These are phyloP conservation scores for Hyles vespertilio DNA, from an alignment of 1,140 invertebrate genomes.

Conservation along the genomic window DNA sequence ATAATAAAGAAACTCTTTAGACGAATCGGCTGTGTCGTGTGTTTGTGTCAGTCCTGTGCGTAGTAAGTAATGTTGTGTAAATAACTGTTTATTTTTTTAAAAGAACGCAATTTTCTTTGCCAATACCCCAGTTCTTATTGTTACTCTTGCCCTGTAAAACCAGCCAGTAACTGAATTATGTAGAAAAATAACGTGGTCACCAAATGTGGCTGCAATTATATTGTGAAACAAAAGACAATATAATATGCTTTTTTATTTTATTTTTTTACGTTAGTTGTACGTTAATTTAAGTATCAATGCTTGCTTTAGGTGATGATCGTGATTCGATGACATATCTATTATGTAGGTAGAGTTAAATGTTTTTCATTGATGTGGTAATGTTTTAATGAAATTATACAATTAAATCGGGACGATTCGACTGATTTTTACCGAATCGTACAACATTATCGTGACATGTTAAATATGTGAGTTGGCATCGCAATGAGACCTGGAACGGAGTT, in stretches of 20 bases:
- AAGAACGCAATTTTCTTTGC: conserved; percentile 17
- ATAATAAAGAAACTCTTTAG: conserved; percentile 42
- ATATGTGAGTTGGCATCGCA: not conserved
- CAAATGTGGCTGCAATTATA: conserved; percentile 2
- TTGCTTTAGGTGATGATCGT: conserved; percentile 58
- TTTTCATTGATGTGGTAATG: conserved; percentile 47
- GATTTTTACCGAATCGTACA: conserved; percentile 13
- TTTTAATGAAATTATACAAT: conserved; percentile 17
- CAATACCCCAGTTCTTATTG: conserved; percentile 7
- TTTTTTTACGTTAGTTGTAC: conserved; percentile 20
- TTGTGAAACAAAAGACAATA: not conserved
- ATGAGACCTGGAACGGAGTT: too few species aligned
- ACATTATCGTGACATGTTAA: not conserved
- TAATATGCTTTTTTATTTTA: not conserved
- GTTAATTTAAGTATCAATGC: conserved; percentile 49
- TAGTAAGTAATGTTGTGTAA: conserved; percentile 58
- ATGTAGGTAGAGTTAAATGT: conserved; percentile 65
- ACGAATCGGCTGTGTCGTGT: conserved; percentile 74
- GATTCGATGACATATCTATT: conserved; percentile 71
- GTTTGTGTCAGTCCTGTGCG: conserved; percentile 54
- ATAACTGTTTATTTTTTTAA: conserved; percentile 32
- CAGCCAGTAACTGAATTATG: conserved; percentile 1
- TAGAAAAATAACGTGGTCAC: not conserved
- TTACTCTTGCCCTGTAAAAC: conserved; percentile 18
- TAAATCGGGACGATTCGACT: conserved; percentile 9